Percentiles rank a stretch among this genome's conserved stretches.
These are phyloP conservation scores for Myotis daubentonii DNA, from an alignment of 2,797 vertebrate species.

Conservation along the genomic window DNA sequence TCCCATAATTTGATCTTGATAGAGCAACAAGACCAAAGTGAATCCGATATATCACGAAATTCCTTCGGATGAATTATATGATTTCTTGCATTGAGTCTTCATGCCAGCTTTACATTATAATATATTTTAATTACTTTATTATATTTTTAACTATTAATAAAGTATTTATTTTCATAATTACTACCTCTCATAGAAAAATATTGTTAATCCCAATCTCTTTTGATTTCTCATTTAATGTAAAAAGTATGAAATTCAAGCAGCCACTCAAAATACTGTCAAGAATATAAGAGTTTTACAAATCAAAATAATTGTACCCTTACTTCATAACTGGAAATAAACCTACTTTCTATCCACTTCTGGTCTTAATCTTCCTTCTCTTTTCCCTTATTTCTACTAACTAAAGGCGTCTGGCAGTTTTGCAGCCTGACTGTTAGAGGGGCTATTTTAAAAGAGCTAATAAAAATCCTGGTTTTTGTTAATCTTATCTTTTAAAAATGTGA, in stretches of 20 bases:
- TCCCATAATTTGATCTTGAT: not conserved
- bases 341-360: not conserved
- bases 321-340: not conserved
- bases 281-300: not conserved
- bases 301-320: not conserved
- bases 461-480: not conserved
- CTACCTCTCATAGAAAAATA: not conserved
- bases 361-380: not conserved
- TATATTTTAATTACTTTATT: not conserved
- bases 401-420: not conserved
- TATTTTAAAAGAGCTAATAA: constrained; percentile 35
- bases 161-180: not conserved
- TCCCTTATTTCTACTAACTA: not conserved
- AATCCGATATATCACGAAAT: not conserved
- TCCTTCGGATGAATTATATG: not conserved
- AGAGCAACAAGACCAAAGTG: not conserved
- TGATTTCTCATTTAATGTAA: not conserved
- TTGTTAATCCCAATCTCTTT: not conserved
- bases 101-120: not conserved
- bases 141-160: not conserved
- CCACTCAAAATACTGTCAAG: not conserved
- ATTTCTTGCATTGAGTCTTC: not conserved
- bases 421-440: not conserved
- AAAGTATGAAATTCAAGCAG: not conserved
- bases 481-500: not conserved